Percentiles rank a stretch among this genome's conserved stretches.
These are phyloP conservation scores for Lasiurus cinereus DNA, from an alignment of 2,113 vertebrate genomes.

Conservation along the genomic window DNA sequence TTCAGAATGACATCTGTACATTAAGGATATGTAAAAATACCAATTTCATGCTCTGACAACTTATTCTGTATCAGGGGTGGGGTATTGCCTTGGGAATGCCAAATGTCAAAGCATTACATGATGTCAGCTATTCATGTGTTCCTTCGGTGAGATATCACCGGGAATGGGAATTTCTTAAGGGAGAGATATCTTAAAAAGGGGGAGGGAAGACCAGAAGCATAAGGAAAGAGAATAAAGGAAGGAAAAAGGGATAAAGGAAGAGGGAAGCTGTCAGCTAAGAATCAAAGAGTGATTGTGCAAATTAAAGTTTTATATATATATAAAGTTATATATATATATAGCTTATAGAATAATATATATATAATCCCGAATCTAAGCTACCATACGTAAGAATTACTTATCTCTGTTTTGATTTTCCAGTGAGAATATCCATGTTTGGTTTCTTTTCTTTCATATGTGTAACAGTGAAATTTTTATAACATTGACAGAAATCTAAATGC, in stretches of 20 bases:
- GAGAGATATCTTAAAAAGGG: slow-evolving; percentile 77
- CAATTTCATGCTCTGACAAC: slow-evolving; percentile 91
- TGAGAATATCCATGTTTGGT: slow-evolving; percentile 49
- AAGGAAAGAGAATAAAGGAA: slow-evolving; percentile 51
- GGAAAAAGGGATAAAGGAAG: slow-evolving; percentile 44
- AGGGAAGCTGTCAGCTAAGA: slow-evolving; percentile 43
- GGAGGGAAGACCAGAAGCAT: slow-evolving; percentile 54
- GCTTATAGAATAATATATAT: slow-evolving; percentile 9
- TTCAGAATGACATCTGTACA: slow-evolving; percentile 89
- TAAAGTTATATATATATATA: background rate
- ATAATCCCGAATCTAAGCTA: background rate
- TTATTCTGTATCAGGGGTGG: slow-evolving; percentile 87
- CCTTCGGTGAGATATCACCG: slow-evolving; percentile 75
- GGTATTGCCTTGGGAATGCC: slow-evolving; percentile 86
- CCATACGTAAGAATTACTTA: background rate
- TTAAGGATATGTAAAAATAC: slow-evolving; percentile 90
- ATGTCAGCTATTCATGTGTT: slow-evolving; percentile 81
- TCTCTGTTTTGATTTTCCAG: slow-evolving; percentile 49
- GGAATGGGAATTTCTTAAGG: slow-evolving; percentile 76
- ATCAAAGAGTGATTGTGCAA: slow-evolving; percentile 47
- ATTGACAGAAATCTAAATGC: slow-evolving; percentile 32
- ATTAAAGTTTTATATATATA: background rate
- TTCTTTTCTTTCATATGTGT: slow-evolving; percentile 47
- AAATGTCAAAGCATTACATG: slow-evolving; percentile 88
- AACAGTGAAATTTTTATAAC: slow-evolving; percentile 7